These are phyloP conservation scores for Hoplodrina blanda DNA, from an alignment of 2,888 invertebrate genomes.

Conservation along the genomic window DNA sequence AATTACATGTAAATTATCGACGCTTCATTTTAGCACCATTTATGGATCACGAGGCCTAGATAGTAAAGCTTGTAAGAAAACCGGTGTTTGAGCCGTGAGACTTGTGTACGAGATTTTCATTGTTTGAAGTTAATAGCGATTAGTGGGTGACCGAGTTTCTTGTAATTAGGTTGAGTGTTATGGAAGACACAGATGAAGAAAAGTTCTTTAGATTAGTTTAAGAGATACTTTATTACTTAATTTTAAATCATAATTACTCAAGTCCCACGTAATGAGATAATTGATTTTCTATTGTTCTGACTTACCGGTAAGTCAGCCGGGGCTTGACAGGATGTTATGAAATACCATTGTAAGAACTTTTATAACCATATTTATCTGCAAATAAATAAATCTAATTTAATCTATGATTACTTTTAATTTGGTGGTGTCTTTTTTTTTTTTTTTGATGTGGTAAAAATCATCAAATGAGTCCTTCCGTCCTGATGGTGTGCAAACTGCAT, in stretches of 20 bases:
- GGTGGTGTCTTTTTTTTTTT: too few species aligned
- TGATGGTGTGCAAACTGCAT: too few species aligned
- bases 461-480: too few species aligned
- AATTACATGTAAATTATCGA: slow-evolving; percentile 81
- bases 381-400: too few species aligned
- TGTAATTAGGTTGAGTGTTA: neutral
- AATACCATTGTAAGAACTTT: too few species aligned
- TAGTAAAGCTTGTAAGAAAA: slow-evolving; percentile 49
- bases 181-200: neutral
- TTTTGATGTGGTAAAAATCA: too few species aligned
- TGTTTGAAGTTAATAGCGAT: slow-evolving; percentile 32
- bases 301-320: too few species aligned
- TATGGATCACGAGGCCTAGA: slow-evolving; percentile 70
- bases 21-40: slow-evolving; percentile 71
- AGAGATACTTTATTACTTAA: neutral
- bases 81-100: slow-evolving; percentile 46
- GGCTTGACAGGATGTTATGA: too few species aligned
- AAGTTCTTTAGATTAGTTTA: neutral
- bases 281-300: too few species aligned
- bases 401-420: neutral
- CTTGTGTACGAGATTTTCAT: slow-evolving; percentile 21
- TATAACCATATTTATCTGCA: too few species aligned
- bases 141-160: slow-evolving; percentile 19
- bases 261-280: too few species aligned
- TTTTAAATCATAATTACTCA: too few species aligned